Evolutionary conservation across 2,888 invertebrate genomes (phyloP), one percentile per base, ranked within the genome.

Genomic region (Sminthurinus aureus): DNA sequence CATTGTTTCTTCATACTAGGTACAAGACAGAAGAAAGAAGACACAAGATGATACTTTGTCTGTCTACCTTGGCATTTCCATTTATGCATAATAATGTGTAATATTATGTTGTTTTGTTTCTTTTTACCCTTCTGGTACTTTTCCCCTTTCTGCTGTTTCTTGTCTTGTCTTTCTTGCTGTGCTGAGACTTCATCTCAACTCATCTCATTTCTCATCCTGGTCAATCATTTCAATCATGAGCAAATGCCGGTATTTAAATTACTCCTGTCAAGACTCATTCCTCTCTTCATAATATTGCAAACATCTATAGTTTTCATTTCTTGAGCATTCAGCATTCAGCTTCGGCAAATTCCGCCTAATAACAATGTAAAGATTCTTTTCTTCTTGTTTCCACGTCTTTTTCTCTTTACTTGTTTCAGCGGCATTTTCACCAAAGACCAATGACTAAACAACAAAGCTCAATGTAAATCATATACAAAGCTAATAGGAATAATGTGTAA

Each of bases 271-370:
- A 71, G 71, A 22, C 11, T 24, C 71, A 71, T 71, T 71, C 20
- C 24, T 13, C 24, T 71, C 3, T 71, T 8, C 24, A 24, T 71
- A 67, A 67, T 67, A 71, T 71, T 71, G 26, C 71, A 71, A 71
- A 71, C 71, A 71, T 71, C 20, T 71, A 38, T 38, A 24, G 24
- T 71, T 71, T 71, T 71, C 22, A 38, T 38, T 38, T 38, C 38
- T 64, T 64, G 13, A 13, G 13, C n/a, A n/a, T 69, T 58, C 58
- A 12, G 9, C 58, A 9, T 69, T n/a, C 20, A 9, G 11, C 73
- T 22, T 73, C 75, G 75, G 75, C 75, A 75, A 75, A 75, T 20
- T 51, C 18, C 15, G 15, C 75, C 50, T 75, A 75, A 75, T 75
- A 75, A 75, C 75, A 75, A 75, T 38, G 75, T 38, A 75, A 51